Conservation (phyloP, 2,888 invertebrate species). For the Temnothorax rugatulus region DNA sequence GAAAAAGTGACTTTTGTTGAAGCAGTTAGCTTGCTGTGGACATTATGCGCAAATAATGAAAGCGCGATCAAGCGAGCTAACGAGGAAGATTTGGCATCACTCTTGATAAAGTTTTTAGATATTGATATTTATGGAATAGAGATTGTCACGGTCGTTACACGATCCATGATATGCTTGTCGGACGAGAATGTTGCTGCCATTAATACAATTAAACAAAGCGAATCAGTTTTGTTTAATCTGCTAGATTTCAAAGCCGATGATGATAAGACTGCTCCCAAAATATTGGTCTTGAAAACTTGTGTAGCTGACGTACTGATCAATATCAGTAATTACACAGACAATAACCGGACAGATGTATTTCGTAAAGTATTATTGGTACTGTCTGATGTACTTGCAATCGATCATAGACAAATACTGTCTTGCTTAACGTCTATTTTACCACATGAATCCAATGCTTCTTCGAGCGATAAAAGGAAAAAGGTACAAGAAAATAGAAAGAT, state of each 20-base stretch:
- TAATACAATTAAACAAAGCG: constrained; percentile 87
- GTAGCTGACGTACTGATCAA: constrained; percentile 89
- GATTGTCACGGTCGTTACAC: constrained; percentile 88
- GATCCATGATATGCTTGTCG: constrained; percentile 90
- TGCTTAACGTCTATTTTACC: constrained; percentile 87
- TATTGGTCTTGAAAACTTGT: constrained; percentile 87
- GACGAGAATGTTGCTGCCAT: constrained; percentile 90
- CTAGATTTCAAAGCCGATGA: constrained; percentile 84
- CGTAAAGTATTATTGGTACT: constrained; percentile 87
- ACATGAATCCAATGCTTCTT: constrained; percentile 86
- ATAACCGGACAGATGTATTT: constrained; percentile 77
- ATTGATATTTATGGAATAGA: constrained; percentile 88
- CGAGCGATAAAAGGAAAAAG: constrained; percentile 86
- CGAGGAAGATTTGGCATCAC: constrained; percentile 88
- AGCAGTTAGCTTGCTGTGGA: constrained; percentile 90
- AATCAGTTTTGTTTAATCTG: constrained; percentile 80
- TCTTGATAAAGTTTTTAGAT: constrained; percentile 89
- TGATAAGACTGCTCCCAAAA: constrained; percentile 86
- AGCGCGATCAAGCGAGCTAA: constrained; percentile 90
- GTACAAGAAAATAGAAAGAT: constrained; percentile 87
- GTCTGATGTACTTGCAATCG: constrained; percentile 87
- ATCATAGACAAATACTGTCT: constrained; percentile 87
- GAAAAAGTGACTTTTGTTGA: constrained; percentile 90
- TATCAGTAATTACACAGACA: constrained; percentile 67
- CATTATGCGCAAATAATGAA: constrained; percentile 90